Percentiles rank a stretch among this genome's conserved stretches.
These are phyloP conservation scores for Lithophane socia DNA, from an alignment of 2,888 invertebrate species.

Conservation along the genomic window DNA sequence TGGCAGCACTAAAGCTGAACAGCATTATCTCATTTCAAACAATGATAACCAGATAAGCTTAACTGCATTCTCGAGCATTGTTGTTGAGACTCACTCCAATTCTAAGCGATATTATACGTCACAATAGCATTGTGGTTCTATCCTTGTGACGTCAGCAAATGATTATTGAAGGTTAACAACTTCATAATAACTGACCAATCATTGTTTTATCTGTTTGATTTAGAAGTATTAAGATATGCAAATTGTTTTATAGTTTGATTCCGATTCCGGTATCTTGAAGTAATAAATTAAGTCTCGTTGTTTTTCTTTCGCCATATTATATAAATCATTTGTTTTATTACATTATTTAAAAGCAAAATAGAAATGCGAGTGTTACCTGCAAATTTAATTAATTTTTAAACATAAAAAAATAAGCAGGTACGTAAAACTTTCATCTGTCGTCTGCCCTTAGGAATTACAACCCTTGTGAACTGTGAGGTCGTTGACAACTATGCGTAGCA, in stretches of 20 bases:
- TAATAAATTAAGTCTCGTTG: not conserved
- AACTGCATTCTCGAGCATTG: conserved; percentile 73
- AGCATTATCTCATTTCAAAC: conserved; percentile 81
- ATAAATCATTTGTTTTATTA: not conserved
- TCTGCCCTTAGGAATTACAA: conserved; percentile 30
- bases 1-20: conserved; percentile 75
- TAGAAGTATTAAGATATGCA: conserved; percentile 4
- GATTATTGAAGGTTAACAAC: conserved; percentile 57
- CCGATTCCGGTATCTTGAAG: conserved; percentile 15
- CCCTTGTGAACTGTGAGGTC: conserved; percentile 16
- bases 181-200: conserved; percentile 44
- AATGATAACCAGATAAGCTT: conserved; percentile 82
- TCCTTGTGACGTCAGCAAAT: conserved; percentile 61
- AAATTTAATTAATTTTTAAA: conserved; percentile 20
- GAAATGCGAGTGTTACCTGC: not conserved
- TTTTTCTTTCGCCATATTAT: not conserved
- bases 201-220: conserved; percentile 38
- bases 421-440: conserved; percentile 17
- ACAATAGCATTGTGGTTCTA: conserved; percentile 53
- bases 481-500: conserved; percentile 25
- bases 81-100: conserved; percentile 57
- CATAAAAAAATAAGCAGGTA: conserved; percentile 1
- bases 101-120: conserved; percentile 56
- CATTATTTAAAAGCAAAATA: not conserved
- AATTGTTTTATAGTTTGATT: conserved; percentile 18